Evolutionary conservation across 2,113 vertebrate species (phyloP), one percentile per base, ranked within the genome.

Genomic region (Illadopsis cleaveri): DNA sequence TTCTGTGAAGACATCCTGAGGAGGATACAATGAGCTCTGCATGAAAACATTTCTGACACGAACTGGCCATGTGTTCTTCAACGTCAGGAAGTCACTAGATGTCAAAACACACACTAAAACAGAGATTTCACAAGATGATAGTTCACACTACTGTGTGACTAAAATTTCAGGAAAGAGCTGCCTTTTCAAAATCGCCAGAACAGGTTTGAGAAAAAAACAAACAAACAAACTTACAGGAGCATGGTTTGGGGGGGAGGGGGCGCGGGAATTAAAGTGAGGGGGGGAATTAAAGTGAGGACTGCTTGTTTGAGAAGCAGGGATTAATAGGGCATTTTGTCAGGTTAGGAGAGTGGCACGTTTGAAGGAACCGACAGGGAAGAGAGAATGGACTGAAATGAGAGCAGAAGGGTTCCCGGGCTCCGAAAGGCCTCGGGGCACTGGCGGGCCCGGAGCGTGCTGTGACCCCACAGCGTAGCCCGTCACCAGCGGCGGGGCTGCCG

Each of bases 401-500:
- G 18, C 30, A 15, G 37, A 13, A 9, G 22, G 19, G 20, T 11
- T 33, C 30, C 65, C 7, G 15, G 56, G 62, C n/a, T 1, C 1
- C 4, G 21, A 13, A 20, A 79, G 57, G 24, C 15, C 5, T 7
- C 24, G 5, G 37, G 61, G 18, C 25, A 8, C 35, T 1, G 51
- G 31, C 3, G 21, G 16, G 27, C 18, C 15, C 20, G 27, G 53
- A 20, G 28, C 12, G 48, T 3, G 42, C 40, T 2, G 57, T 22
- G 21, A 8, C 4, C 24, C 11, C 54, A 0, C 11, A 2, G 1
- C 3, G 54, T 27, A 2, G 2, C 44, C 35, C 6, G 22, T 9
- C 40, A 6, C 24, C 0, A 27, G 48, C 11, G 68, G n/a, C 30
- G 27, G 72, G 16, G 82, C 51, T 14, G 71, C 56, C 2, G 50